Base-by-base conservation (phyloP, 1,140 invertebrate species). In the Trichonephila inaurata region DNA sequence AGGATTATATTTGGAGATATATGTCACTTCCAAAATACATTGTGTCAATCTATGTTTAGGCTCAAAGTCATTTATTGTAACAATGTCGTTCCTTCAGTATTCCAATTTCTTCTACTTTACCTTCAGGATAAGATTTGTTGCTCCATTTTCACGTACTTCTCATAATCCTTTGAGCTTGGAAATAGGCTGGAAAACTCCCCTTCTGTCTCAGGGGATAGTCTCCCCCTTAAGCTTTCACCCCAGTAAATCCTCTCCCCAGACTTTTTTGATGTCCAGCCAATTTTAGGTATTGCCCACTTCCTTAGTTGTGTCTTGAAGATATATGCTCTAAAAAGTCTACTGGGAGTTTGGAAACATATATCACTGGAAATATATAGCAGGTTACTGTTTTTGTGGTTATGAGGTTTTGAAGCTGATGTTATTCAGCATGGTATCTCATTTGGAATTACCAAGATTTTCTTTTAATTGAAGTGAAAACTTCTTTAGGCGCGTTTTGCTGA, bases 151-250 rank as follows among this genome's bases (percentile, higher is more conserved):
- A 82, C 28, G 21, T 82, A 7, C 77, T 4, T 18, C 19, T 10
- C 19, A 51, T 82, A 82, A 82, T 82, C 77, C 77, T 82, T 82
- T 82, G 77, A 82, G 33, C 77, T 33, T 51, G 33, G 28, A 82
- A 82, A 82, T 33, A 51, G 44, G 77, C 19, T 28, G 44, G 77
- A 44, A 19, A 69, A 44, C 77, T 82, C 77, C 77, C 33, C 66
- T 24, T 69, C n/a, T 12, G 66, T 69, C 66, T 69, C 66, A 24
- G 44, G 77, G 33, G 77, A 16, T 4, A 21, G 24, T 24, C 77
- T 51, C 40, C 64, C 77, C 77, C 77, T 40, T 82, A 82, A 19
- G 66, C 66, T 24, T 69, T 69, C 66, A 24, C 66, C 66, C 66
- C 66, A 69, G 21, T 24, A 69, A 69, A 69, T 19, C n/a, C 24